phyloP scores from a whole-genome alignment of 2,797 vertebrate species.

The Spinus olivaceus region DNA sequence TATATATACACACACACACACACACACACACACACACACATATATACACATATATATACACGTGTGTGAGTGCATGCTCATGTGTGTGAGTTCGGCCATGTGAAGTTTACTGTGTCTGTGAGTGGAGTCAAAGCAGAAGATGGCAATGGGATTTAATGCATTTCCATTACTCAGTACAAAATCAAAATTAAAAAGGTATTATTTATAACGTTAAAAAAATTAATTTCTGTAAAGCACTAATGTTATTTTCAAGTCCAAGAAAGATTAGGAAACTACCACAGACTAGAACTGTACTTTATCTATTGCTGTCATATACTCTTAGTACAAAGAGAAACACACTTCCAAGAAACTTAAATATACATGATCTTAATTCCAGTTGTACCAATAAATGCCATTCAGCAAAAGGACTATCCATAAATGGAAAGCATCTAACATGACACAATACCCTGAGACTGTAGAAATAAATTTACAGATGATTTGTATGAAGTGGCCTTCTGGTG shows the following conservation, averaged over 20 bases:
- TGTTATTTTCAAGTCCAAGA: neutral
- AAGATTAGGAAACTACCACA: neutral
- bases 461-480: neutral
- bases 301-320: neutral
- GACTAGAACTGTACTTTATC: neutral
- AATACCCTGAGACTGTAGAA: neutral
- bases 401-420: neutral
- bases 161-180: neutral
- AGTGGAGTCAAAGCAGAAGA: neutral
- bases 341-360: neutral
- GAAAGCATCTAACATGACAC: neutral
- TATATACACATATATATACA: neutral
- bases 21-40: neutral
- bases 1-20: too few relatives aligned
- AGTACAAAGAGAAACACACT: neutral
- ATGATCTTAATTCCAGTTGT: neutral
- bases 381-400: neutral
- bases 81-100: neutral
- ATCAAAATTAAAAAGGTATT: neutral
- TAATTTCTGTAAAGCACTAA: neutral
- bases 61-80: neutral
- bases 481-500: neutral
- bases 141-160: neutral
- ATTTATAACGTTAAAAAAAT: neutral
- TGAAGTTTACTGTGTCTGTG: neutral